Percentiles rank a stretch among this genome's conserved stretches.
These are phyloP conservation scores for Delichon dasypus DNA, from an alignment of 2,797 vertebrate genomes.

Conservation along the genomic window DNA sequence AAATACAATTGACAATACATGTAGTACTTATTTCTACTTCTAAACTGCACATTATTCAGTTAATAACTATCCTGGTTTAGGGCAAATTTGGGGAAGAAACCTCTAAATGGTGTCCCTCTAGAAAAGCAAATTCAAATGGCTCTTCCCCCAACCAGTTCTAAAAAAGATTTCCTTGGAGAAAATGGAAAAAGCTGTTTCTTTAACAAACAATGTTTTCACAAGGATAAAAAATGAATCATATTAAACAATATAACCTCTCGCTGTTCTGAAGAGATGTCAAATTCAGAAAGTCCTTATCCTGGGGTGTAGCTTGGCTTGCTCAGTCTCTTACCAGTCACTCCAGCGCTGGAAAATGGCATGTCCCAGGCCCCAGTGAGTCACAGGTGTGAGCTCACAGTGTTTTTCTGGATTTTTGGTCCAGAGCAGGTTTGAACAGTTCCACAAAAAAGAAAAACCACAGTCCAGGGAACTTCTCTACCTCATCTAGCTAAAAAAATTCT, in stretches of 20 bases:
- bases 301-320: not conserved
- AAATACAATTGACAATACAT: not conserved
- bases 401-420: not conserved
- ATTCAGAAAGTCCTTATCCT: not conserved
- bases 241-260: not conserved
- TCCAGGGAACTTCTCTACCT: not conserved
- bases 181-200: not conserved
- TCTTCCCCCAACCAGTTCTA: not conserved
- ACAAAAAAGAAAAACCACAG: not conserved
- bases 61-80: not conserved
- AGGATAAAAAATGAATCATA: not conserved
- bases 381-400: not conserved
- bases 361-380: not conserved
- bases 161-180: not conserved
- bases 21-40: not conserved
- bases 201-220: not conserved
- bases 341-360: not conserved
- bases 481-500: not conserved
- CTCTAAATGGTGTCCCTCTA: not conserved
- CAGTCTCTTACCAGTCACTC: not conserved
- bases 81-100: not conserved
- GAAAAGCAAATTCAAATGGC: not conserved
- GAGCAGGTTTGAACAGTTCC: not conserved
- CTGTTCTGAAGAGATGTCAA: not conserved
- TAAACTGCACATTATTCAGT: not conserved